phyloP scores from a whole-genome alignment of 2,888 invertebrate species.

The Agrilus mali region DNA sequence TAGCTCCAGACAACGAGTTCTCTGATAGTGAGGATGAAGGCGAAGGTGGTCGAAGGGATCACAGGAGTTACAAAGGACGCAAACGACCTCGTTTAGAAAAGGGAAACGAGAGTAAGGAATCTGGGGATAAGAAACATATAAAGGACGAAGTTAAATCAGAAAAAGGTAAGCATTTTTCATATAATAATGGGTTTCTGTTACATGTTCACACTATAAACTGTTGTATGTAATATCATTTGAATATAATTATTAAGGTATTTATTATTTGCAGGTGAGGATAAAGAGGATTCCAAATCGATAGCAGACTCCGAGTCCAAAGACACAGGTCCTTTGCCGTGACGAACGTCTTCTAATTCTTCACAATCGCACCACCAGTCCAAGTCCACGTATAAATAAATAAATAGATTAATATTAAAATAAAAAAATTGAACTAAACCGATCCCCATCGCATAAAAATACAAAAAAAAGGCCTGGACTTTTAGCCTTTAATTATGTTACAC shows the following conservation, averaged over 20 bases:
- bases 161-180: slow-evolving; percentile 33
- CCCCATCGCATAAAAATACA: no score
- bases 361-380: no score
- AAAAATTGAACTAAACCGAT: no score
- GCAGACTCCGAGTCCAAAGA: slow-evolving; percentile 58
- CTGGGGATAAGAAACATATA: slow-evolving; percentile 27
- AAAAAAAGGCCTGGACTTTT: no score
- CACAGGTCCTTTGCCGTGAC: slow-evolving; percentile 52
- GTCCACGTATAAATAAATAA: no score
- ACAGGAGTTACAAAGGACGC: slow-evolving; percentile 39
- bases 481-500: no score
- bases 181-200: background rate
- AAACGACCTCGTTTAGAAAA: slow-evolving; percentile 66
- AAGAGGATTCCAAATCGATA: slow-evolving; percentile 47
- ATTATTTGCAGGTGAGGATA: slow-evolving; percentile 43
- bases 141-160: slow-evolving; percentile 52
- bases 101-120: slow-evolving; percentile 26
- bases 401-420: no score
- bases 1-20: slow-evolving; percentile 90
- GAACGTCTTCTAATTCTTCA: slow-evolving; percentile 8
- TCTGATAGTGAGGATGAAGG: slow-evolving; percentile 91
- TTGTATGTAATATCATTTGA: background rate
- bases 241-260: slow-evolving; percentile 1
- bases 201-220: no score
- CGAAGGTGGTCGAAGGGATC: slow-evolving; percentile 51